Conservation (phyloP, 2,888 invertebrate species). For the Drosophila siamana region DNA sequence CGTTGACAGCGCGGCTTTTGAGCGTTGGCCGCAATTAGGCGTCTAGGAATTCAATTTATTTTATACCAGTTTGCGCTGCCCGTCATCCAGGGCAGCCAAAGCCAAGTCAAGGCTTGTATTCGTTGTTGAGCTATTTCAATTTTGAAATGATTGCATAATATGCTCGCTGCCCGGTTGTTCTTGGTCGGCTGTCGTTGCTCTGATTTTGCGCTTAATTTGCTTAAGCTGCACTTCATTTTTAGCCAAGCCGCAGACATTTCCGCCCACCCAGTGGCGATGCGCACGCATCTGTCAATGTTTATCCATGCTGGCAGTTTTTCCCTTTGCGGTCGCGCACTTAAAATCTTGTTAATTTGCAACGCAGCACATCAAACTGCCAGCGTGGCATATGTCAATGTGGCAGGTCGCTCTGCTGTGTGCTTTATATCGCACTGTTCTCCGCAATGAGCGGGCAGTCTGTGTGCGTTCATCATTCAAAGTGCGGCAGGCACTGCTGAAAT, state of each 20-base stretch:
- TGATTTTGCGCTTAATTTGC: constrained; percentile 77
- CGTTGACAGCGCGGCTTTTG: constrained; percentile 61
- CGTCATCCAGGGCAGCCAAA: neutral
- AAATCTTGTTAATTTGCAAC: constrained; percentile 74
- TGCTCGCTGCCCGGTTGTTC: constrained; percentile 16
- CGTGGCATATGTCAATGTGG: constrained; percentile 41
- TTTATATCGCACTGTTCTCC: too few species aligned
- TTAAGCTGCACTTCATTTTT: constrained; percentile 77
- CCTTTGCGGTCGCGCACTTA: constrained; percentile 62
- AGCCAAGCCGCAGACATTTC: constrained; percentile 28
- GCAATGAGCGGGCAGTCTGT: constrained; percentile 40
- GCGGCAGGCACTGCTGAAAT: constrained; percentile 60
- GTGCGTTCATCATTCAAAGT: constrained; percentile 61
- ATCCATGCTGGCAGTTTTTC: constrained; percentile 57
- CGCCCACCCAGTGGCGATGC: neutral
- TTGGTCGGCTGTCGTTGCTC: constrained; percentile 32
- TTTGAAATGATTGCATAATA: constrained; percentile 77
- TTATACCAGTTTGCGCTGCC: constrained; percentile 37
- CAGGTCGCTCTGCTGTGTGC: constrained; percentile 7
- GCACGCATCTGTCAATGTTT: constrained; percentile 62
- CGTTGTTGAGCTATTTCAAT: constrained; percentile 45
- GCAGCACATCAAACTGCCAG: constrained; percentile 70
- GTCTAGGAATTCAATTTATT: constrained; percentile 77
- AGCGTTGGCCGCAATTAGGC: constrained; percentile 77
- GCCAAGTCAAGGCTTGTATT: constrained; percentile 1